Evolutionary conservation across 2,888 invertebrate genomes (phyloP).

Genomic region (Thereva unica): DNA sequence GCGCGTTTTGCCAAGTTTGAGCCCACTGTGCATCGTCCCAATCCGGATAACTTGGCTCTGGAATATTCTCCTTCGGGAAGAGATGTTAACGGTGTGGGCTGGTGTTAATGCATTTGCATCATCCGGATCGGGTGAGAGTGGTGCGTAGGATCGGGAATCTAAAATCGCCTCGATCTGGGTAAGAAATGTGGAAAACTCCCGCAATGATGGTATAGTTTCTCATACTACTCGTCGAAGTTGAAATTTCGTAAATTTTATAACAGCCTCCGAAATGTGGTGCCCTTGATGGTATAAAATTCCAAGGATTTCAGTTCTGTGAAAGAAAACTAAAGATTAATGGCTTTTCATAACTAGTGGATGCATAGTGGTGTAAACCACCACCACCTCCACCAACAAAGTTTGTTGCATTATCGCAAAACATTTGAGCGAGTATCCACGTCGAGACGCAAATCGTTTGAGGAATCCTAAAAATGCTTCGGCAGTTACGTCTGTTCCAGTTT

Average conservation of each 20-base stretch:
- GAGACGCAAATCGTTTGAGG: not conserved
- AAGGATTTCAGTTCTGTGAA: conserved; percentile 42
- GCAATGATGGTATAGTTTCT: conserved; percentile 43
- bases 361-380: not conserved
- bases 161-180: conserved; percentile 46
- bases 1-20: too few relatives aligned
- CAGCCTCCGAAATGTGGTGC: conserved; percentile 48
- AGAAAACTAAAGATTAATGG: conserved; percentile 5
- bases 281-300: conserved; percentile 48
- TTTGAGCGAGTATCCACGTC: conserved; percentile 3
- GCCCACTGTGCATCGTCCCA: too few relatives aligned
- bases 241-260: conserved; percentile 46
- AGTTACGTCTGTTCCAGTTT: not conserved
- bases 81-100: conserved; percentile 33
- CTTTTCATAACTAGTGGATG: not conserved
- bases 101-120: too few relatives aligned
- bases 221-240: conserved; percentile 46
- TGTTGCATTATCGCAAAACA: conserved; percentile 16
- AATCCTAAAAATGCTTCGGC: conserved; percentile 10
- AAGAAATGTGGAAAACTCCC: conserved; percentile 46
- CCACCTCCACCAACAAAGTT: conserved; percentile 11
- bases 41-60: not conserved
- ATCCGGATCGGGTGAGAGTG: not conserved
- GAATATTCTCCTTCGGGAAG: conserved; percentile 1
- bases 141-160: conserved; percentile 45